Conservation (phyloP, 2,888 invertebrate species). For the Andrena marginata region DNA sequence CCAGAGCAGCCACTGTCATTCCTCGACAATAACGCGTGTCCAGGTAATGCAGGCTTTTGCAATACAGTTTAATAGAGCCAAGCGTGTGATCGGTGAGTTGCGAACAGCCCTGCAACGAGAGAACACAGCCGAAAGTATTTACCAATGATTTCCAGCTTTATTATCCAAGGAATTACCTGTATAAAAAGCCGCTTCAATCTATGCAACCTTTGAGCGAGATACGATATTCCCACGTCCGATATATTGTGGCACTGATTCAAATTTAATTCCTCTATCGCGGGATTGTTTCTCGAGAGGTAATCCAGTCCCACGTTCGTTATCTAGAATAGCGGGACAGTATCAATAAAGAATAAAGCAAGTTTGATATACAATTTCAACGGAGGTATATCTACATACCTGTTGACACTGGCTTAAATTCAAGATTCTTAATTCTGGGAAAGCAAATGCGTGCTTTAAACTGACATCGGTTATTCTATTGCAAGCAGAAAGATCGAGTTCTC, state of each 20-base stretch:
- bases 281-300: constrained; percentile 88
- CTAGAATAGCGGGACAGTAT: constrained; percentile 75
- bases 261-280: constrained; percentile 89
- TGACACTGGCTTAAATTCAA: constrained; percentile 90
- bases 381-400: constrained; percentile 79
- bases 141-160: neutral
- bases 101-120: constrained; percentile 87
- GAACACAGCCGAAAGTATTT: neutral
- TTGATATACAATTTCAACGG: neutral
- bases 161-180: constrained; percentile 83
- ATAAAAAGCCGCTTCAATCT: constrained; percentile 87
- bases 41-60: constrained; percentile 86
- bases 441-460: constrained; percentile 89
- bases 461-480: constrained; percentile 91
- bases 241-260: constrained; percentile 89
- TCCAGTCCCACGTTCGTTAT: constrained; percentile 89
- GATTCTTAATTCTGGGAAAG: constrained; percentile 88
- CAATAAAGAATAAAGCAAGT: neutral
- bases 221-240: constrained; percentile 88
- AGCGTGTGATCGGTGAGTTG: constrained; percentile 87
- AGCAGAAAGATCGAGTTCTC: constrained; percentile 88
- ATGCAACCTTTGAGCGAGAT: constrained; percentile 85
- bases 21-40: constrained; percentile 87
- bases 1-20: constrained; percentile 84
- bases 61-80: constrained; percentile 86